Conservation (phyloP, 2,888 invertebrate species). For the Fragum sueziense region DNA sequence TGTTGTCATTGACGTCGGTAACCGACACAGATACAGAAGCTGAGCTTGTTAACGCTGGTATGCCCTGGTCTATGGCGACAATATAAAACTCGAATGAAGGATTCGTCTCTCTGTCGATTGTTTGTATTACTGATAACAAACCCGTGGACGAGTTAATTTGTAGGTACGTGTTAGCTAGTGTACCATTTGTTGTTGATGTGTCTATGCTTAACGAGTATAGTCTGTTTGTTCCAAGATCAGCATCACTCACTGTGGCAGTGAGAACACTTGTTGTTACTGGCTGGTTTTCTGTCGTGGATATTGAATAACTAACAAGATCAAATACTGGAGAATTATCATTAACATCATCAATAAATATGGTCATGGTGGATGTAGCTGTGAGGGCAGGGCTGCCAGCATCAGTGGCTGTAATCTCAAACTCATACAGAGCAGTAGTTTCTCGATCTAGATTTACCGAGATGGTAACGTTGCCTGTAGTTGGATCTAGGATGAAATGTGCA, state of each 20-base stretch:
- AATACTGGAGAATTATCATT: slow-evolving; percentile 76
- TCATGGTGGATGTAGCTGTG: slow-evolving; percentile 64
- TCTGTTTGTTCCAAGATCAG: slow-evolving; percentile 67
- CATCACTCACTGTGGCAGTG: slow-evolving; percentile 65
- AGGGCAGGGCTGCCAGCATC: slow-evolving; percentile 67
- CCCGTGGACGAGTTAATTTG: slow-evolving; percentile 66
- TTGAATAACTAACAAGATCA: slow-evolving; percentile 52
- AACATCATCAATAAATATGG: slow-evolving; percentile 69
- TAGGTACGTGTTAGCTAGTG: slow-evolving; percentile 64
- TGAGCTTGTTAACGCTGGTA: slow-evolving; percentile 50
- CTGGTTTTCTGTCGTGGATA: slow-evolving; percentile 66
- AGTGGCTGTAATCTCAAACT: slow-evolving; percentile 59
- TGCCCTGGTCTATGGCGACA: slow-evolving; percentile 60
- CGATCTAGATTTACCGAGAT: slow-evolving; percentile 62
- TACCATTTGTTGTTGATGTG: slow-evolving; percentile 53
- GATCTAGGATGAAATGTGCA: slow-evolving; percentile 60
- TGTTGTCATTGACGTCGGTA: slow-evolving; percentile 73
- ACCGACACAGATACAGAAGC: slow-evolving; percentile 66
- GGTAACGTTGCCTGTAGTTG: slow-evolving; percentile 58
- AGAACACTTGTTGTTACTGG: slow-evolving; percentile 62
- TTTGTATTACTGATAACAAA: slow-evolving; percentile 61
- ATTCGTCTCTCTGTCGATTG: slow-evolving; percentile 72
- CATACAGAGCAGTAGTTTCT: slow-evolving; percentile 61
- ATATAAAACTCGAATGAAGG: slow-evolving; percentile 64
- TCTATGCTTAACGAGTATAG: slow-evolving; percentile 67